Evolutionary conservation across 2,113 vertebrate genomes (phyloP).

Genomic region (Strix aluco): DNA sequence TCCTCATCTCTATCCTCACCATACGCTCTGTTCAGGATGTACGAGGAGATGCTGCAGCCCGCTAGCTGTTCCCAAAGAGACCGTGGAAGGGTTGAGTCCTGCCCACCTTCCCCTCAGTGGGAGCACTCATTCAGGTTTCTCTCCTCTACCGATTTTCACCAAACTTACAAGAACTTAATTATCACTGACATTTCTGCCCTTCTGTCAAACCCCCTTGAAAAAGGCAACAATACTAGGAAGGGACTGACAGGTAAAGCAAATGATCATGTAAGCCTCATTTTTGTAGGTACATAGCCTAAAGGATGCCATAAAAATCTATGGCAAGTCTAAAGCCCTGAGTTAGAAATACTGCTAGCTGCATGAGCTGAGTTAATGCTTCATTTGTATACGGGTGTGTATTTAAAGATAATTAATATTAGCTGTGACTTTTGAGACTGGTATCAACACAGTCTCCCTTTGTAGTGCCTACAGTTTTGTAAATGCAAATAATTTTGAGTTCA

Average conservation of each 20-base stretch:
- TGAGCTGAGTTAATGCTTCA: constrained; percentile 2
- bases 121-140: background rate
- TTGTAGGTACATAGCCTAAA: background rate
- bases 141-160: background rate
- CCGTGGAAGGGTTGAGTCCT: background rate
- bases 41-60: background rate
- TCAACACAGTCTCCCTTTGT: constrained; percentile 41
- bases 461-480: constrained; percentile 51
- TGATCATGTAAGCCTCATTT: background rate
- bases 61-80: constrained; percentile 15
- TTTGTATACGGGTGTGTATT: constrained; percentile 22
- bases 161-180: constrained; percentile 32
- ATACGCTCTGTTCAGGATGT: background rate
- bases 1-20: constrained; percentile 1
- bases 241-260: constrained; percentile 1
- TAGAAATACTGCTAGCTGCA: background rate
- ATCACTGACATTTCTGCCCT: background rate
- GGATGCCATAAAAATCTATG: background rate
- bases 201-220: background rate
- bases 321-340: background rate
- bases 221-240: background rate
- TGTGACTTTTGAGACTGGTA: constrained; percentile 53
- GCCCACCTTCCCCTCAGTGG: background rate
- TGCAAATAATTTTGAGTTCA: constrained; percentile 28
- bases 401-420: constrained; percentile 63